These are phyloP conservation scores for Hepsetus odoe DNA, from an alignment of 2,113 vertebrate genomes.

Conservation along the genomic window DNA sequence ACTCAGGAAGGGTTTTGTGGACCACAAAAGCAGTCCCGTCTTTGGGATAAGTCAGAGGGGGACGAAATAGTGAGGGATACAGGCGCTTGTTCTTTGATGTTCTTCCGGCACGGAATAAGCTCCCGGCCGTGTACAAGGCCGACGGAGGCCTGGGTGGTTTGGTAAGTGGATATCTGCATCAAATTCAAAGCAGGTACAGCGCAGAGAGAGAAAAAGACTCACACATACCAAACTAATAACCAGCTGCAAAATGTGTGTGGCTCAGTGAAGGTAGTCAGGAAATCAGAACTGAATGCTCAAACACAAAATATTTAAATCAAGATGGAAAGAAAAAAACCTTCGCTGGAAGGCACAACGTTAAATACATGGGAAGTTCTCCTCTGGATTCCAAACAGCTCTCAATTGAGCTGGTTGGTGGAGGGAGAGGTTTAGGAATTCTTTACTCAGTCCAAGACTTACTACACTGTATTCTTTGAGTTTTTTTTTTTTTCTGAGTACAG, in stretches of 20 bases:
- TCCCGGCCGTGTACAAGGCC: constrained; percentile 43
- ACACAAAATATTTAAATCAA: constrained; percentile 58
- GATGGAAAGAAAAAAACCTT: constrained; percentile 50
- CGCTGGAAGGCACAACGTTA: constrained; percentile 43
- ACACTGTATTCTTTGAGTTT: constrained; percentile 1
- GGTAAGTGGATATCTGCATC: constrained; percentile 59
- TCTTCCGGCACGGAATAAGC: constrained; percentile 50
- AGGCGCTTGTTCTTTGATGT: constrained; percentile 63
- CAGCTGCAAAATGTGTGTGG: constrained; percentile 51
- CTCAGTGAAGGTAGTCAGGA: constrained; percentile 46
- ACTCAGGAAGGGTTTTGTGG: constrained; percentile 10
- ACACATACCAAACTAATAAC: constrained; percentile 58
- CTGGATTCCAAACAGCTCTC: constrained; percentile 32
- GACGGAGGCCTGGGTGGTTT: constrained; percentile 61
- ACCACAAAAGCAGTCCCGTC: constrained; percentile 34
- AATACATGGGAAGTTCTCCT: constrained; percentile 37
- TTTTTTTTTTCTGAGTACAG: neutral
- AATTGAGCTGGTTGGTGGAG: constrained; percentile 17
- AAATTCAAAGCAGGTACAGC: constrained; percentile 68
- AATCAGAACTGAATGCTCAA: constrained; percentile 59
- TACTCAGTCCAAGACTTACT: constrained; percentile 34
- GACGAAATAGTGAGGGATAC: constrained; percentile 6
- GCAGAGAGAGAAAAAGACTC: constrained; percentile 36
- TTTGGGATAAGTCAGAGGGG: constrained; percentile 8
- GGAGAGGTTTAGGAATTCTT: constrained; percentile 12